Conservation (phyloP, 2,797 vertebrate genomes). For the Gallinago solitaria region DNA sequence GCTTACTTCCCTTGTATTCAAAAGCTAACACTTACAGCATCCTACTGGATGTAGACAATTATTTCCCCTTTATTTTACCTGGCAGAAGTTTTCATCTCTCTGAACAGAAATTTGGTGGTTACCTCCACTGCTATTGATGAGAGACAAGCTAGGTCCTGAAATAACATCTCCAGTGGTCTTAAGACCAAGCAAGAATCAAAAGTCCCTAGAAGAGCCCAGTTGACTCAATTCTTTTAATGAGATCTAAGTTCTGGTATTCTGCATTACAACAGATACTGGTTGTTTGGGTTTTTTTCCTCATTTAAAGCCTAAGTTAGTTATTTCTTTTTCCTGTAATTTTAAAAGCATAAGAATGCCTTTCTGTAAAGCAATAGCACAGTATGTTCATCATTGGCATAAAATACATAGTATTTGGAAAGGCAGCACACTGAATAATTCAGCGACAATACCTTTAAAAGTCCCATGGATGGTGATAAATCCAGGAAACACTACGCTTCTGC, state of each 20-base stretch:
- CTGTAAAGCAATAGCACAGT: not conserved
- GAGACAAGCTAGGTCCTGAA: not conserved
- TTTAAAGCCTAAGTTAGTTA: not conserved
- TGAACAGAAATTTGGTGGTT: not conserved
- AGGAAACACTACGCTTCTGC: not conserved
- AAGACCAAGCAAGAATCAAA: not conserved
- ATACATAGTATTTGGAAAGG: not conserved
- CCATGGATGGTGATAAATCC: not conserved
- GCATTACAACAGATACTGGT: not conserved
- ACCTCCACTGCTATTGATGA: not conserved
- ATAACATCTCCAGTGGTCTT: not conserved
- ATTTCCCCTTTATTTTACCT: not conserved
- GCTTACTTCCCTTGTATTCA: not conserved
- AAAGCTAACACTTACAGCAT: not conserved
- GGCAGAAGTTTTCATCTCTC: not conserved
- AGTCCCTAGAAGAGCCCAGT: not conserved
- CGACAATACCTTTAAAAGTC: not conserved
- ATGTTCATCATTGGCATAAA: not conserved
- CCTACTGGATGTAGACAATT: not conserved
- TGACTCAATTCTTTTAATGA: not conserved
- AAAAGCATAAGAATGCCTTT: not conserved
- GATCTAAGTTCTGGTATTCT: not conserved
- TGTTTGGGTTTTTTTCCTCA: not conserved
- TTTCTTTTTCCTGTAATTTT: not conserved
- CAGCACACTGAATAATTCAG: conserved; percentile 46